A percentile compares a stretch with the other conserved stretches of the same genome.
These are phyloP conservation scores for Timema cristinae DNA, from an alignment of 2,888 invertebrate species.

Conservation along the genomic window DNA sequence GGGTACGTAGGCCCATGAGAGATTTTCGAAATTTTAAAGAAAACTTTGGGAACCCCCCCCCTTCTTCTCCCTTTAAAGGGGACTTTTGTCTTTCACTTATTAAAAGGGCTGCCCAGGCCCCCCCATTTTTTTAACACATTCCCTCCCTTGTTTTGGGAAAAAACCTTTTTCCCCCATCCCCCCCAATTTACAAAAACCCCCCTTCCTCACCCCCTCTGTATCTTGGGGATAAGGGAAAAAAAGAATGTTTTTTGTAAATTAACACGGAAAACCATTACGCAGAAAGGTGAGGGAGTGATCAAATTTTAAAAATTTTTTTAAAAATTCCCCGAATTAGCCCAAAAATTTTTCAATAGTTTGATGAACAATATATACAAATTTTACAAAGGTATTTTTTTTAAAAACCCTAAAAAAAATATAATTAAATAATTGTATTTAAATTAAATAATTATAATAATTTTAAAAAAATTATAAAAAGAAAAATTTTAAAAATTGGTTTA, in stretches of 20 bases:
- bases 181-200: neutral
- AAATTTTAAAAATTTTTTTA: no score
- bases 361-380: no score
- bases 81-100: constrained; percentile 25
- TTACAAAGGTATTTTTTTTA: no score
- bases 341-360: no score
- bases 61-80: constrained; percentile 23
- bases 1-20: constrained; percentile 13
- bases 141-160: neutral
- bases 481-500: no score
- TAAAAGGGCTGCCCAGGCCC: constrained; percentile 14
- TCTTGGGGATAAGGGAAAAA: neutral
- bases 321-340: no score
- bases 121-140: neutral
- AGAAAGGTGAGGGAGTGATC: no score
- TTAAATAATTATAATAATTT: no score
- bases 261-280: constrained; percentile 10
- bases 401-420: no score
- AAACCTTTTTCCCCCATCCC: neutral
- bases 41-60: constrained; percentile 21
- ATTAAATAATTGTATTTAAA: no score
- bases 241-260: constrained; percentile 12
- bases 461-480: no score
- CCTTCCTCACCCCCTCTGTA: neutral
- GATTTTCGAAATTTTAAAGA: constrained; percentile 27